Evolutionary conservation across 2,888 invertebrate species (phyloP).

Genomic region (Agelastica alni): DNA sequence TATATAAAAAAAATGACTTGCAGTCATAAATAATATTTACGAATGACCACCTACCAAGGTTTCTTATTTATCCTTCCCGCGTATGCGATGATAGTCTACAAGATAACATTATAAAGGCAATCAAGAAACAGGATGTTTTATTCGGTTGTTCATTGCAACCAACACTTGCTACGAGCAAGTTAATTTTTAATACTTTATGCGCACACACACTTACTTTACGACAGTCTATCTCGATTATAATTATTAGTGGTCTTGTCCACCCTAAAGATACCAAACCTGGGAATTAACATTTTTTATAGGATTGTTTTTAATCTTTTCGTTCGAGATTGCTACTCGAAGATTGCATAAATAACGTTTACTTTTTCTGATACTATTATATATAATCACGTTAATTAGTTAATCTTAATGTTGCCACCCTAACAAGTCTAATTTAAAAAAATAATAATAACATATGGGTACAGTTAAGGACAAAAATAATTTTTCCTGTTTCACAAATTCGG

Average conservation of each 20-base stretch:
- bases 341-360: no score
- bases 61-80: conserved; percentile 23
- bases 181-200: conserved; percentile 22
- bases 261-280: neutral
- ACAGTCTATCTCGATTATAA: neutral
- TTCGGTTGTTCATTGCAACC: conserved; percentile 25
- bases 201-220: neutral
- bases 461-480: no score
- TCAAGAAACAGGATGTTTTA: conserved; percentile 28
- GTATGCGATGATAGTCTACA: conserved; percentile 21
- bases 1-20: conserved; percentile 6
- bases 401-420: no score
- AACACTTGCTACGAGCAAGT: conserved; percentile 24
- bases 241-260: neutral
- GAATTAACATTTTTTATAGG: no score
- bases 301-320: no score
- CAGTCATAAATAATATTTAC: conserved; percentile 13
- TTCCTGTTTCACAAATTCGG: no score
- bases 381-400: no score
- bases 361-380: no score
- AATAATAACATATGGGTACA: no score
- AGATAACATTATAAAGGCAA: conserved; percentile 29
- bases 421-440: no score
- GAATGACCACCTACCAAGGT: conserved; percentile 27
- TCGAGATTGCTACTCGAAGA: no score